phyloP scores from a whole-genome alignment of 2,888 invertebrate species.

The Drosophila formosana region DNA sequence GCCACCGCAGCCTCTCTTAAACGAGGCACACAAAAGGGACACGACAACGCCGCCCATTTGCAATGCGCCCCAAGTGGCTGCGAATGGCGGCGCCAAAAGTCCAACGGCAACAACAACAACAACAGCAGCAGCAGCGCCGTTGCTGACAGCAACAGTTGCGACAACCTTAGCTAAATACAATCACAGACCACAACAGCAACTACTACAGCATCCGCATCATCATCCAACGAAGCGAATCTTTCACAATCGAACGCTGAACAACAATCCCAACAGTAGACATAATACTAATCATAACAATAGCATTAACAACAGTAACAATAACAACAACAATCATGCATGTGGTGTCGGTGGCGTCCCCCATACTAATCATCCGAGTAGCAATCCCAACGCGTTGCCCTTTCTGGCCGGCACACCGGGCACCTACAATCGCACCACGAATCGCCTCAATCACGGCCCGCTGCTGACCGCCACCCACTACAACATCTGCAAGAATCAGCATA shows the following conservation, averaged over 20 bases:
- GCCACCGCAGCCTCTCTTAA: conserved; percentile 30
- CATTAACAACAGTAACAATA: conserved; percentile 30
- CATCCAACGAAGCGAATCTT: conserved; percentile 62
- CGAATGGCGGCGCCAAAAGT: conserved; percentile 78
- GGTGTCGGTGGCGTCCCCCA: conserved; percentile 46
- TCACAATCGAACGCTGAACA: conserved; percentile 73
- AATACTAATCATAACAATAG: conserved; percentile 63
- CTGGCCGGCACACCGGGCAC: conserved; percentile 70
- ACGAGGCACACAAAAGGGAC: conserved; percentile 56
- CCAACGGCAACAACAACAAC: conserved; percentile 36
- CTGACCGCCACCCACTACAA: conserved; percentile 79
- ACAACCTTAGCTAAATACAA: conserved; percentile 18
- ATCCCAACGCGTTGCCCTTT: conserved; percentile 65
- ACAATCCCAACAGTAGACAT: conserved; percentile 76
- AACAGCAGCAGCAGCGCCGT: conserved; percentile 15
- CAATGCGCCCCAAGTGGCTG: conserved; percentile 70
- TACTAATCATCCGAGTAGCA: conserved; percentile 25
- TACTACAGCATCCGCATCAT: conserved; percentile 26
- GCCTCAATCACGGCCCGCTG: conserved; percentile 78
- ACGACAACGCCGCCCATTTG: conserved; percentile 76
- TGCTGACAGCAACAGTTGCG: conserved; percentile 7
- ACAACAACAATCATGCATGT: conserved; percentile 53
- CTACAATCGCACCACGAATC: conserved; percentile 77
- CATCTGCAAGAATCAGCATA: conserved; percentile 76
- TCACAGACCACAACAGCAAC: conserved; percentile 32